These are phyloP conservation scores for Liolophura sinensis DNA, from an alignment of 1,140 invertebrate genomes.

Conservation along the genomic window DNA sequence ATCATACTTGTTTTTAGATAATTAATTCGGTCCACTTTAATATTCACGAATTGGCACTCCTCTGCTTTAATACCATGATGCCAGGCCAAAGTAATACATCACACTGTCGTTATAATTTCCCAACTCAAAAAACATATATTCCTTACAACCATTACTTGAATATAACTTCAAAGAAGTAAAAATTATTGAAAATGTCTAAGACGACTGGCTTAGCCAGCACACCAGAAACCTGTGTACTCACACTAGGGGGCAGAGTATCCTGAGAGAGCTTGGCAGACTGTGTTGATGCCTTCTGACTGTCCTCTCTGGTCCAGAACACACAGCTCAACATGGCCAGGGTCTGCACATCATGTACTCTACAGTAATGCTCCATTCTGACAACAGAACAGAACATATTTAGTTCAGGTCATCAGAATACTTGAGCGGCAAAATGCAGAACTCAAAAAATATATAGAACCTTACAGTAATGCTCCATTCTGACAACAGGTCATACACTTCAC, in stretches of 20 bases:
- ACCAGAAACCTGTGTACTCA: conserved; percentile 23
- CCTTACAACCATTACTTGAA: too few relatives aligned
- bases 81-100: neutral
- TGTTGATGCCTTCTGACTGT: too few relatives aligned
- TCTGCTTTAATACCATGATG: too few relatives aligned
- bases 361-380: conserved; percentile 62
- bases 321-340: conserved; percentile 92
- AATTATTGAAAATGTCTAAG: neutral
- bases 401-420: neutral
- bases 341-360: conserved; percentile 79
- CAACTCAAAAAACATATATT: too few relatives aligned
- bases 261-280: conserved; percentile 23
- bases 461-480: neutral
- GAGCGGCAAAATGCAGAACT: conserved; percentile 3
- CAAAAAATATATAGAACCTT: neutral
- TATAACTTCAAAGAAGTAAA: neutral
- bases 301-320: conserved; percentile 67
- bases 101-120: too few relatives aligned
- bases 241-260: conserved; percentile 41
- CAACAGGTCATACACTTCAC: too few relatives aligned
- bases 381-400: conserved; percentile 18
- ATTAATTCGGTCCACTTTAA: too few relatives aligned
- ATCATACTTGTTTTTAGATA: too few relatives aligned
- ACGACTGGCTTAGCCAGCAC: too few relatives aligned
- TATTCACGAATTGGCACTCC: too few relatives aligned